phyloP scores from a whole-genome alignment of 2,888 invertebrate genomes.

The Campaea margaritaria region DNA sequence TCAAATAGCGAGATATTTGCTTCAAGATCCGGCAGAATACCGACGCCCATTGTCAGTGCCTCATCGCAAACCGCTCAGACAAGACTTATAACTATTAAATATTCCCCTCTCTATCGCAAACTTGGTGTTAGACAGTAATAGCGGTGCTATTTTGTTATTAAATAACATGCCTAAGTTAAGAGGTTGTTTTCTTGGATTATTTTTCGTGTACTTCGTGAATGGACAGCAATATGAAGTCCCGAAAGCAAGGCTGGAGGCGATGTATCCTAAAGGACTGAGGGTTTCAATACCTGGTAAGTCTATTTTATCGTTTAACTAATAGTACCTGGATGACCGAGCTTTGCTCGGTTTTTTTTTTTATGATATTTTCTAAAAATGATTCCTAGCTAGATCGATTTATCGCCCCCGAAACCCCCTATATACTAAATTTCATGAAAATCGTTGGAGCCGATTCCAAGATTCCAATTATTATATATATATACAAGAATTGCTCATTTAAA shows the following conservation, averaged over 20 bases:
- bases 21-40: conserved; percentile 23
- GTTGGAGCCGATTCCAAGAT: too few relatives aligned
- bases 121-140: conserved; percentile 30
- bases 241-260: conserved; percentile 83
- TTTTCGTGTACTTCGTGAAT: conserved; percentile 32
- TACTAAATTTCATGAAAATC: too few relatives aligned
- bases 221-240: conserved; percentile 70
- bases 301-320: neutral
- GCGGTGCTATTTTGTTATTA: neutral
- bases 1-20: conserved; percentile 8
- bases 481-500: too few relatives aligned
- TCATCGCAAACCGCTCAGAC: conserved; percentile 1
- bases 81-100: conserved; percentile 3
- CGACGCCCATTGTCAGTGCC: conserved; percentile 13
- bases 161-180: conserved; percentile 17
- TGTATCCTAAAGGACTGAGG: conserved; percentile 85
- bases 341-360: too few relatives aligned
- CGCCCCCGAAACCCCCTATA: too few relatives aligned
- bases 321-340: neutral
- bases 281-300: conserved; percentile 86
- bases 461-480: too few relatives aligned
- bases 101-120: conserved; percentile 24
- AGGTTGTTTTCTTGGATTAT: conserved; percentile 1
- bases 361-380: too few relatives aligned
- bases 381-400: too few relatives aligned